Conservation (phyloP, 2,888 invertebrate genomes). For the Lycia hirtaria region DNA sequence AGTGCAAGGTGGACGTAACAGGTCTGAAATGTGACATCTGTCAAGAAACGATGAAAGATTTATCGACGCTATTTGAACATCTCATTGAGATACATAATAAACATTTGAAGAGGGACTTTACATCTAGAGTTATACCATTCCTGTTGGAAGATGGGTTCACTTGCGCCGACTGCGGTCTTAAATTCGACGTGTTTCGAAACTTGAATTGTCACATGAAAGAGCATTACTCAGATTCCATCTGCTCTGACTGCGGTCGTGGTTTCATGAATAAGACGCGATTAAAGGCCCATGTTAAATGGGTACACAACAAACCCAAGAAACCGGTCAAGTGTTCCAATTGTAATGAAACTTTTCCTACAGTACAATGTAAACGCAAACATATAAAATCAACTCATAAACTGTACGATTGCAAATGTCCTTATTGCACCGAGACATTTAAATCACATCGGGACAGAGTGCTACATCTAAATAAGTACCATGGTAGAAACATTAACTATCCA, state of each 20-base stretch:
- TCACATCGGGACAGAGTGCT: background rate
- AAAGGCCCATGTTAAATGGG: background rate
- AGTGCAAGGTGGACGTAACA: constrained; percentile 8
- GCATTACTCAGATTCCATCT: too few relatives aligned
- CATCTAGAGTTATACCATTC: too few relatives aligned
- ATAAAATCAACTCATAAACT: background rate
- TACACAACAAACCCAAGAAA: background rate
- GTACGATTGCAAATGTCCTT: background rate
- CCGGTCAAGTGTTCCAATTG: background rate
- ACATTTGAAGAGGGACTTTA: too few relatives aligned
- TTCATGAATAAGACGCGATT: too few relatives aligned
- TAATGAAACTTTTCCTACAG: background rate
- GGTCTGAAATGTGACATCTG: constrained; percentile 5
- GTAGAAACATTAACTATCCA: constrained; percentile 2
- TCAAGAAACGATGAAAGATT: background rate
- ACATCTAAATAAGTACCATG: constrained; percentile 2
- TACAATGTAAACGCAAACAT: background rate
- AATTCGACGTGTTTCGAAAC: too few relatives aligned
- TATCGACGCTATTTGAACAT: constrained; percentile 1
- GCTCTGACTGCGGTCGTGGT: too few relatives aligned
- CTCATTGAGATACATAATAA: too few relatives aligned
- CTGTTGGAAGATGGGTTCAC: too few relatives aligned
- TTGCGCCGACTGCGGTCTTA: too few relatives aligned
- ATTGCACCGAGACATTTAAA: background rate
- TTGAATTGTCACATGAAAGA: too few relatives aligned